Conservation (phyloP, 2,113 vertebrate genomes). For the Pelmatolapia mariae region DNA sequence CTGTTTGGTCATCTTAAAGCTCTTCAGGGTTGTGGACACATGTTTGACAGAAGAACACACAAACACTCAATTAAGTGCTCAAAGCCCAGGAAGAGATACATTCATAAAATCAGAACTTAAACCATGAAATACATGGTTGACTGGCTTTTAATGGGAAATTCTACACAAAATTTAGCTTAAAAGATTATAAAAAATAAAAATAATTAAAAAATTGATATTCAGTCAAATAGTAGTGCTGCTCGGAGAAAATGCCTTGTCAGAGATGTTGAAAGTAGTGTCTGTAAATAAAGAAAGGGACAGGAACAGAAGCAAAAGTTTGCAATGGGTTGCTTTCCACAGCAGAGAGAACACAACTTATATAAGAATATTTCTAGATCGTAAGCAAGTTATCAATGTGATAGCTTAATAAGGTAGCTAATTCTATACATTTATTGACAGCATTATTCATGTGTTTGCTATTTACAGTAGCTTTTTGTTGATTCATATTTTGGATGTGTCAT, state of each 20-base stretch:
- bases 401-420: too few species aligned
- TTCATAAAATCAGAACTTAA: background rate
- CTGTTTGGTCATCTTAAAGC: fast-evolving
- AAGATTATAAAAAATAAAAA: background rate
- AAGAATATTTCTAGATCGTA: too few species aligned
- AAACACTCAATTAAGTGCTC: background rate
- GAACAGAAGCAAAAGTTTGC: too few species aligned
- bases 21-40: background rate
- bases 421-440: background rate
- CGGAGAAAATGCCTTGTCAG: fast-evolving
- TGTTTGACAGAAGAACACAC: background rate
- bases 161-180: background rate
- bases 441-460: background rate
- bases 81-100: background rate
- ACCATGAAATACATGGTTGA: background rate
- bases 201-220: fast-evolving
- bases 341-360: too few species aligned
- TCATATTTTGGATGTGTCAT: background rate
- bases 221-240: background rate
- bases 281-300: too few species aligned
- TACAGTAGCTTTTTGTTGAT: fast-evolving
- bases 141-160: background rate
- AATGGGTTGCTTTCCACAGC: too few species aligned
- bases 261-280: background rate
- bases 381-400: too few species aligned